Conservation (phyloP, 2,797 vertebrate genomes). For the Chaunax sp. region DNA sequence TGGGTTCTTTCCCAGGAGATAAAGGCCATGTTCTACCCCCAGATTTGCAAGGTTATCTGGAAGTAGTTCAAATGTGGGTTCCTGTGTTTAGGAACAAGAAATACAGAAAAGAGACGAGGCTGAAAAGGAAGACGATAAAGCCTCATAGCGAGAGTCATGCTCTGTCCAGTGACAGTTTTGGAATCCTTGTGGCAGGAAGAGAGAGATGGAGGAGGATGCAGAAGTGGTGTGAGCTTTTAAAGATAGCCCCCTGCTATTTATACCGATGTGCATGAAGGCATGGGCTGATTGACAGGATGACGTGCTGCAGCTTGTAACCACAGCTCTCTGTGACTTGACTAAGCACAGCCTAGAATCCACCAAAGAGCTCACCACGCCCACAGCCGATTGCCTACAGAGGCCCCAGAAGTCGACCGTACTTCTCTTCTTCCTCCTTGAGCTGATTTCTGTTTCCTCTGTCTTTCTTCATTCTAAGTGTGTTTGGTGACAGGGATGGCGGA, state of each 20-base stretch:
- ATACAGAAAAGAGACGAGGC: background rate
- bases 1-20: conserved; percentile 56
- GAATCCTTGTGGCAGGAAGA: conserved; percentile 62
- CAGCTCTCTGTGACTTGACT: conserved; percentile 51
- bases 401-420: conserved; percentile 49
- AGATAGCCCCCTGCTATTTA: conserved; percentile 69
- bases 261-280: conserved; percentile 31
- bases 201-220: conserved; percentile 60
- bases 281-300: conserved; percentile 71
- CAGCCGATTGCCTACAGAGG: conserved; percentile 38
- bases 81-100: conserved; percentile 14
- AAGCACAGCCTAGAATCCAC: conserved; percentile 58
- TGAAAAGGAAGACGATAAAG: background rate
- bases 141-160: too few relatives aligned
- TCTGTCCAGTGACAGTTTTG: conserved; percentile 4
- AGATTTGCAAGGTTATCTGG: conserved; percentile 31
- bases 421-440: conserved; percentile 65
- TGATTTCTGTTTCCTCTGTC: conserved; percentile 47
- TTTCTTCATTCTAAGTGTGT: conserved; percentile 9
- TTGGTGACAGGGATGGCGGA: conserved; percentile 85
- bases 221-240: conserved; percentile 52
- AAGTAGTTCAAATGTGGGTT: conserved; percentile 15
- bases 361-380: conserved; percentile 72
- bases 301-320: conserved; percentile 74
- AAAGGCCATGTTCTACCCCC: conserved; percentile 32